Conservation (phyloP, 2,113 vertebrate genomes). For the Myrmophylax atrothorax region DNA sequence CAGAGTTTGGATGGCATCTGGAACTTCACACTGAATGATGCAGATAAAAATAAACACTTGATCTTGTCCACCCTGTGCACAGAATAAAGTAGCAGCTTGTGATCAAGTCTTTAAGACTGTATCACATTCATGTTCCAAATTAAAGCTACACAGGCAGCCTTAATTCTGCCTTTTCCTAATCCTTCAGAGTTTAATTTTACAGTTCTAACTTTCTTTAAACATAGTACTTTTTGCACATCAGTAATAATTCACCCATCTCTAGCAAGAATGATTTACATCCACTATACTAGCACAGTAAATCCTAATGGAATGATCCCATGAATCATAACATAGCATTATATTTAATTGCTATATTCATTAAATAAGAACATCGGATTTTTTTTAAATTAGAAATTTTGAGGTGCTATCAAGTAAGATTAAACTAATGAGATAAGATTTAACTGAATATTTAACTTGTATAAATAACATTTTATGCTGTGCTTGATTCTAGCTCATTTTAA, state of each 20-base stretch:
- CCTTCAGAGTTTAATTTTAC: conserved; percentile 22
- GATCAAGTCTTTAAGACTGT: neutral
- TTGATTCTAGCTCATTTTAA: conserved; percentile 7
- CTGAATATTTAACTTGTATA: conserved; percentile 26
- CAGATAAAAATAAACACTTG: conserved; percentile 52
- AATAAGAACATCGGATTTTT: neutral
- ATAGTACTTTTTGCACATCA: neutral
- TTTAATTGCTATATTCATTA: conserved; percentile 44
- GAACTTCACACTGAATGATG: neutral
- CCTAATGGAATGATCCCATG: conserved; percentile 3
- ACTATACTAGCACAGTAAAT: neutral
- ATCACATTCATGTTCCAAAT: conserved; percentile 1
- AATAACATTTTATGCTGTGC: conserved; percentile 41
- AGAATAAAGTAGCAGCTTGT: conserved; percentile 20
- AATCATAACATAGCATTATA: conserved; percentile 16
- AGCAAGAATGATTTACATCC: conserved; percentile 12
- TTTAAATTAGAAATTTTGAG: conserved; percentile 17
- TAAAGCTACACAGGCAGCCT: neutral
- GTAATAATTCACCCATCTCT: conserved; percentile 9
- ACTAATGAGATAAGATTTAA: conserved; percentile 41
- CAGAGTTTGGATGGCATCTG: conserved; percentile 22
- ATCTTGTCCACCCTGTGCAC: conserved; percentile 18
- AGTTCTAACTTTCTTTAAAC: conserved; percentile 1
- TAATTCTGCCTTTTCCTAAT: conserved; percentile 34
- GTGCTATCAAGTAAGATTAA: conserved; percentile 48